Percentiles rank a stretch among this genome's conserved stretches.
These are phyloP conservation scores for Spilarctia lutea DNA, from an alignment of 2,888 invertebrate genomes.

Conservation along the genomic window DNA sequence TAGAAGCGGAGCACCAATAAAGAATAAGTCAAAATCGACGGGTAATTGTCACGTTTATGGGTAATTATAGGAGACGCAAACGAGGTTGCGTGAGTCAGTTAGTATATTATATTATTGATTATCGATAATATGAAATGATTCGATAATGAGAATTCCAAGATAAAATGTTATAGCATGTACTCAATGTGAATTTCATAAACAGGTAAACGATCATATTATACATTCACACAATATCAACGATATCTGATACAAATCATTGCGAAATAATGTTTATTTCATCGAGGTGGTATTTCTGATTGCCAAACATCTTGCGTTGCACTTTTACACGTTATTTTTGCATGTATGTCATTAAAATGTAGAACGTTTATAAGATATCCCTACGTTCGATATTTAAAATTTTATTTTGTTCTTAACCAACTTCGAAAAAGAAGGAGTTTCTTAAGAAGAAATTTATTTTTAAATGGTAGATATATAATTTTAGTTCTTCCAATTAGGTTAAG, in stretches of 20 bases:
- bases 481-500: too few species aligned
- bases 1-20: too few species aligned
- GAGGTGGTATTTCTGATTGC: constrained; percentile 3
- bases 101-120: too few species aligned
- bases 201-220: constrained; percentile 1
- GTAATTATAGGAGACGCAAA: too few species aligned
- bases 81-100: too few species aligned
- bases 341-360: constrained; percentile 6
- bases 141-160: neutral
- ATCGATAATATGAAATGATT: neutral
- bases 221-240: neutral
- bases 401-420: neutral
- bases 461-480: too few species aligned
- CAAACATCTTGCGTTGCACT: neutral
- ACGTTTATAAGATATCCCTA: neutral
- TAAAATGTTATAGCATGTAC: neutral
- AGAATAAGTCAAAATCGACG: too few species aligned
- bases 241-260: constrained; percentile 1
- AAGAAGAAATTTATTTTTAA: too few species aligned
- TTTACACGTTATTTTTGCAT: neutral
- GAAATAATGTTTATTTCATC: constrained; percentile 1
- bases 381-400: neutral
- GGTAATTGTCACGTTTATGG: too few species aligned
- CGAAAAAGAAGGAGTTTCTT: too few species aligned
- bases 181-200: neutral